phyloP scores from a whole-genome alignment of 2,888 invertebrate species.

The Formica aserva region DNA sequence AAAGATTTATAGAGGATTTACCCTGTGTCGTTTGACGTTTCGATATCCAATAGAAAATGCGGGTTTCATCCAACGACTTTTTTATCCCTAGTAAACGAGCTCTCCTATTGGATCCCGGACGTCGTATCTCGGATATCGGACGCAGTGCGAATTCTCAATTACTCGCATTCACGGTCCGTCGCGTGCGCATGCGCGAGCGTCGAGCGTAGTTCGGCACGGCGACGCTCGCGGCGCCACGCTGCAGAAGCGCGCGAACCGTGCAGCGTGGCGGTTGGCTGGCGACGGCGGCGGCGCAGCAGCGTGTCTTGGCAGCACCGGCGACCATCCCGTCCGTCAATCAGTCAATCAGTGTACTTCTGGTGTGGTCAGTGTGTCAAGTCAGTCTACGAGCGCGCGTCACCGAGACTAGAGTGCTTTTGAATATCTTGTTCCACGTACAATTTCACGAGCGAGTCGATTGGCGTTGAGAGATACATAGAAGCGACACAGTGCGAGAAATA shows the following conservation, averaged over 20 bases:
- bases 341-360: constrained; percentile 32
- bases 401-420: constrained; percentile 9
- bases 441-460: not conserved
- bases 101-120: not conserved
- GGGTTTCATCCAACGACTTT: not conserved
- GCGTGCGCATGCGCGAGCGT: not conserved
- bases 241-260: constrained; percentile 42
- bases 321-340: constrained; percentile 43
- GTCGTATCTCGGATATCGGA: not conserved
- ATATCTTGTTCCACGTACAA: not conserved
- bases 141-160: not conserved
- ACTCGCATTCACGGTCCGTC: not conserved
- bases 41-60: not conserved
- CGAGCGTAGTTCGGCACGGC: not conserved
- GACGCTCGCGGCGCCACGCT: constrained; percentile 24
- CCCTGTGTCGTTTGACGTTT: not conserved
- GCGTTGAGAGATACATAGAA: not conserved
- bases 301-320: constrained; percentile 14
- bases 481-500: not conserved
- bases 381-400: constrained; percentile 11
- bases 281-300: constrained; percentile 5
- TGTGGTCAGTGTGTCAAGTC: constrained; percentile 40
- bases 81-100: not conserved
- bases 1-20: not conserved
- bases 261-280: constrained; percentile 11